Evolutionary conservation across 2,888 invertebrate species (phyloP), one percentile per base, ranked within the genome.

Genomic region (Proisotoma minuta): DNA sequence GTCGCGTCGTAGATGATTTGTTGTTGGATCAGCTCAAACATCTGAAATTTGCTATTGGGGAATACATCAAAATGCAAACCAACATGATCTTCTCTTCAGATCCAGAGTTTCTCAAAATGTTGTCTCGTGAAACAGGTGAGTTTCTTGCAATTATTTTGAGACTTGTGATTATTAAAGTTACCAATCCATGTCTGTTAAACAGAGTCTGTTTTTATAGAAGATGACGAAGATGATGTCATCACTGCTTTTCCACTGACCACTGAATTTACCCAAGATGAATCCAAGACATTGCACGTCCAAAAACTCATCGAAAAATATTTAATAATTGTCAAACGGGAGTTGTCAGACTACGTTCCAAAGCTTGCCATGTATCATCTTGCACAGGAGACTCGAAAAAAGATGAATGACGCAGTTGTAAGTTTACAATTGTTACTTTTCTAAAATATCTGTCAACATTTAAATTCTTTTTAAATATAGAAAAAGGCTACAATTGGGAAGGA

Each of bases 31-130:
- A 54, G 8, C 12, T 54, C n/a, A 8, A 54, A 20, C 20, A 39
- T 8, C 28, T 39, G 1, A 54, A 34, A 10, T n/a, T 1, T 2
- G 5, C 34, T 8, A 58, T 60, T 22, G 50, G 29, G 18, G 64
- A 64, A 8, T 64, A 60, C 43, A 58, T 64, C 10, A 43, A 27
- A 5, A 24, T 60, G 8, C 64, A 64, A 28, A 40, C 60, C 3
- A 2, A 8, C 10, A 29, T 54, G 34, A 39, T 54, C 8, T 54
- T 39, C 23, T 39, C 54, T 8, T 28, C 39, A 3, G 54, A 54
- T 39, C 5, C 18, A 39, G 29, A 2, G 12, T 54, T 54, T 22
- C 34, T 29, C n/a, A n/a, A n/a, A n/a, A n/a, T n/a, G n/a, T n/a
- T n/a, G n/a, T n/a, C n/a, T n/a, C n/a, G n/a, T n/a, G n/a, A n/a